phyloP scores from a whole-genome alignment of 1,140 invertebrate species.

The Drosophila ficusphila region DNA sequence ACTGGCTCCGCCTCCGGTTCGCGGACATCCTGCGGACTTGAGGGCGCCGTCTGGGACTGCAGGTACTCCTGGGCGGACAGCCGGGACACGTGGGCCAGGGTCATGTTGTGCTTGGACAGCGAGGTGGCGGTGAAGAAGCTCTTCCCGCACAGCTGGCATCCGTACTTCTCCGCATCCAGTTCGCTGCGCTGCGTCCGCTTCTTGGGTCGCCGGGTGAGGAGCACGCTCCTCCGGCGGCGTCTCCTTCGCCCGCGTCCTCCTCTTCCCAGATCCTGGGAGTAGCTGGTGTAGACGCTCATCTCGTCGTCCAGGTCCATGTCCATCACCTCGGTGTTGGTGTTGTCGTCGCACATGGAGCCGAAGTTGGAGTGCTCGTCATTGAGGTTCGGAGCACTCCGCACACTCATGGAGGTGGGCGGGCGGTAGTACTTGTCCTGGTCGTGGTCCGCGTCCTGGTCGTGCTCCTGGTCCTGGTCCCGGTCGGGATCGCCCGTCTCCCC shows the following conservation, averaged over 20 bases:
- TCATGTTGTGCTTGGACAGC: conserved; percentile 85
- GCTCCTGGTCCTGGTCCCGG: conserved; percentile 15
- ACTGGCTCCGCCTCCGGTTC: background rate
- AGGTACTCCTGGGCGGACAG: conserved; percentile 85
- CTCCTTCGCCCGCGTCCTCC: conserved; percentile 48
- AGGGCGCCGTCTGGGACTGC: conserved; percentile 66
- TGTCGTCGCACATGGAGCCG: conserved; percentile 69
- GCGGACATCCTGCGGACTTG: conserved; percentile 26
- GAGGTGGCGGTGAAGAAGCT: conserved; percentile 84
- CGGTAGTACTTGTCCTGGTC: conserved; percentile 63
- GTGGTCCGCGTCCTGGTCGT: conserved; percentile 35
- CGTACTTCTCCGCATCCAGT: conserved; percentile 55
- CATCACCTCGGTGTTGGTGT: conserved; percentile 82
- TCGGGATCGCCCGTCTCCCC: conserved; percentile 57
- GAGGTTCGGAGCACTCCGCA: conserved; percentile 78
- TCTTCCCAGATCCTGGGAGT: conserved; percentile 71
- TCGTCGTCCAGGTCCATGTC: conserved; percentile 84
- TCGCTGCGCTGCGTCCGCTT: conserved; percentile 47
- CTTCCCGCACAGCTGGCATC: conserved; percentile 85
- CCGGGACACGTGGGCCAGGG: conserved; percentile 85
- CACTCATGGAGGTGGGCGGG: conserved; percentile 78
- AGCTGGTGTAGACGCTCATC: conserved; percentile 82
- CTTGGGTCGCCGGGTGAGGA: conserved; percentile 70
- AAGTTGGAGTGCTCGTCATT: conserved; percentile 80
- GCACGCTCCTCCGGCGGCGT: conserved; percentile 62